Evolutionary conservation across 2,113 vertebrate species (phyloP).

Genomic region (Etheostoma spectabile): DNA sequence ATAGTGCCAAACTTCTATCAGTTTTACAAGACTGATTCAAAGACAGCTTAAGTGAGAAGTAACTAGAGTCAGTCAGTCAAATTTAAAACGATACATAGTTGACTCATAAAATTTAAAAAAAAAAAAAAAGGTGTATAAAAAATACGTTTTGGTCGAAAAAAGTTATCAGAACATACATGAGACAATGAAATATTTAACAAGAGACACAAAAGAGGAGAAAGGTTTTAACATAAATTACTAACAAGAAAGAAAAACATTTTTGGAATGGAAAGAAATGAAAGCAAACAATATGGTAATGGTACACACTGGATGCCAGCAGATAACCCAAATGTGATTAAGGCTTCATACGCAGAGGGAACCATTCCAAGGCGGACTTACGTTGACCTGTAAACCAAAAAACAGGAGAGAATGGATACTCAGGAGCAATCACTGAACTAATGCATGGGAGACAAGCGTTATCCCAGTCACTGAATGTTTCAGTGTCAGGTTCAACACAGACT

Average conservation of each 20-base stretch:
- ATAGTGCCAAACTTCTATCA: conserved; percentile 5
- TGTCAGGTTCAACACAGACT: background rate
- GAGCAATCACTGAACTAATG: conserved; percentile 7
- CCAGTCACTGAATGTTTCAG: background rate
- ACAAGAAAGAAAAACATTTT: conserved; percentile 9
- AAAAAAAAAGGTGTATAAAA: conserved; percentile 31
- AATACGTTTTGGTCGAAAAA: conserved; percentile 15
- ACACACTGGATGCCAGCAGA: conserved; percentile 80
- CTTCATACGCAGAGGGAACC: conserved; percentile 35
- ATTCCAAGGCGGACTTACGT: conserved; percentile 55
- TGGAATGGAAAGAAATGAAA: conserved; percentile 23
- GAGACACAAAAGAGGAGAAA: background rate
- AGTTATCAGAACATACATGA: conserved; percentile 5
- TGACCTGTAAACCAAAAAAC: conserved; percentile 68
- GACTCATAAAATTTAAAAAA: background rate
- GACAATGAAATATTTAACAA: conserved; percentile 51
- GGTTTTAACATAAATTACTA: conserved; percentile 66
- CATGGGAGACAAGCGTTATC: conserved; percentile 3
- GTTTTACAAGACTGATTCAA: background rate
- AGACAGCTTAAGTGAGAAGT: background rate
- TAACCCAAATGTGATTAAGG: conserved; percentile 52
- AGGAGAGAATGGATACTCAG: conserved; percentile 18
- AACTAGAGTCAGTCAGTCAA: no score
- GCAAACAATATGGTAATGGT: conserved; percentile 28
- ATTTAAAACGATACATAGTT: background rate